Evolutionary conservation across 2,113 vertebrate species (phyloP), one percentile per base, ranked within the genome.

Genomic region (Bujurquina vittata): DNA sequence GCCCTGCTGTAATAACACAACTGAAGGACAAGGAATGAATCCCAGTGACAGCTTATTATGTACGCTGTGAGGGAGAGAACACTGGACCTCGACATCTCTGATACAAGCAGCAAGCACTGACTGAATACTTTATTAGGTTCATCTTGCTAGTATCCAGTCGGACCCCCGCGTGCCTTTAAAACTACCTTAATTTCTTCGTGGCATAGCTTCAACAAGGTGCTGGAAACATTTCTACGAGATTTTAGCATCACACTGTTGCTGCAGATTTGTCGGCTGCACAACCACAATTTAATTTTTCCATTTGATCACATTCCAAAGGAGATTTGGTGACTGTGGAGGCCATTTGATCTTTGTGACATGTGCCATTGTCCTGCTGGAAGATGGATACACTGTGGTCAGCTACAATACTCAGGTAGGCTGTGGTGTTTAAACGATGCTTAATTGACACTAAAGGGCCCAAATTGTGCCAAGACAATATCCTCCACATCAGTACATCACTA

Each of bases 21-120:
- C 72, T 87, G 80, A 90, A 87, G 86, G 88, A 92, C 91, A 90
- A 88, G 76, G 61, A 87, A 88, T 86, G 73, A 88, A 88, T 91
- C 78, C 80, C 10, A 43, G 75, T 85, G 81, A 92, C 89, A 88
- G 79, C 77, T 86, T 83, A 77, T 91, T 84, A 86, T 90, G 65
- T 80, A 67, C 58, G 55, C 77, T 59, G 56, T 55, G 85, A 79
- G 80, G 69, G 31, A 37, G 61, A 61, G 75, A 46, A 86, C 78
- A 77, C 73, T 62, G 59, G 78, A 75, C 46, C 59, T 35, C 17
- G 46, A 75, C 85, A 75, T 79, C 54, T 33, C 69, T 43, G 22
- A 81, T 8, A 35, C 35, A 74, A 55, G 49, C 18, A 54, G 67
- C 72, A 59, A 67, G n/a, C 22, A 74, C 60, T 78, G 62, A 58